These are phyloP conservation scores for Passerina amoena DNA, from an alignment of 2,113 vertebrate species.

Conservation along the genomic window DNA sequence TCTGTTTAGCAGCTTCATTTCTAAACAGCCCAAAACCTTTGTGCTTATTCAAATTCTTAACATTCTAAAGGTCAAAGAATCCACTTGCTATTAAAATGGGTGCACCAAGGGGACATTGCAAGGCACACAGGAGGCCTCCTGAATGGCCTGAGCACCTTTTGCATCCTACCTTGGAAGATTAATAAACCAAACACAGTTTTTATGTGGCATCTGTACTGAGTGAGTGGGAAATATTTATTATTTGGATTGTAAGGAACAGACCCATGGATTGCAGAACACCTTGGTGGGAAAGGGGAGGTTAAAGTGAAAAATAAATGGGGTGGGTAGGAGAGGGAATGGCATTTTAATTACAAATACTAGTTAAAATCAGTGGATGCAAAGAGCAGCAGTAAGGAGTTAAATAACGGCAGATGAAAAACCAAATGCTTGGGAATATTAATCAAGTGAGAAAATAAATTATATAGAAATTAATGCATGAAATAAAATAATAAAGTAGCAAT, in stretches of 20 bases:
- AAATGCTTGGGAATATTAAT: neutral
- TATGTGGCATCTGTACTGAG: neutral
- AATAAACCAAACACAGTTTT: neutral
- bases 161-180: neutral
- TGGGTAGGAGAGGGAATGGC: neutral
- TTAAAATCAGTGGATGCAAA: neutral
- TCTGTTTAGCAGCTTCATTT: neutral
- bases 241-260: neutral
- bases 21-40: neutral
- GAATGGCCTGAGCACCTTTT: neutral
- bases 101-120: neutral
- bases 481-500: neutral
- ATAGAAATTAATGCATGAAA: neutral
- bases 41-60: neutral
- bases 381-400: neutral
- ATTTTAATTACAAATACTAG: neutral
- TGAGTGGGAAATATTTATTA: neutral
- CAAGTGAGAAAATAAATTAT: conserved; percentile 11
- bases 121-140: fast-evolving
- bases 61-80: neutral
- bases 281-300: neutral
- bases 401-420: neutral
- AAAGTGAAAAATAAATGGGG: neutral
- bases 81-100: neutral
- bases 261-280: neutral